phyloP scores from a whole-genome alignment of 1,140 invertebrate genomes.

The Lepidurus couesii region DNA sequence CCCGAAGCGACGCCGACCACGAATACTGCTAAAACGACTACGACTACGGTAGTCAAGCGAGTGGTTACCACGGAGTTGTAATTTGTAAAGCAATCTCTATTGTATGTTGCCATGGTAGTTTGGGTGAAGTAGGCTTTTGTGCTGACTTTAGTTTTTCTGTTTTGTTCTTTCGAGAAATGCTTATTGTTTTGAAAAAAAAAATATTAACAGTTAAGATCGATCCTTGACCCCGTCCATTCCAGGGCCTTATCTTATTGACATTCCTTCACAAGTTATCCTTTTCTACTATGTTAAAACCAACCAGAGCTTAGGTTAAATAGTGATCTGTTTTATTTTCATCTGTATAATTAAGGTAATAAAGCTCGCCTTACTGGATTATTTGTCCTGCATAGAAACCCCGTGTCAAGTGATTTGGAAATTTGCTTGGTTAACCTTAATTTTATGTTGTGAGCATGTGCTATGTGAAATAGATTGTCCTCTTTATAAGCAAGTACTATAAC shows the following conservation, averaged over 20 bases:
- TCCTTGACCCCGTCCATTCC: neutral
- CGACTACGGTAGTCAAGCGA: conserved; percentile 27
- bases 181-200: neutral
- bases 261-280: neutral
- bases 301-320: too few species aligned
- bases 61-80: conserved; percentile 32
- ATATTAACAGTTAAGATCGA: neutral
- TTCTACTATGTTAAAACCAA: too few species aligned
- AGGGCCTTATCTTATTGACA: conserved; percentile 15
- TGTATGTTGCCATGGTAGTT: conserved; percentile 11
- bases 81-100: neutral
- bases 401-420: too few species aligned
- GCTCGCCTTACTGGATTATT: too few species aligned
- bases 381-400: too few species aligned
- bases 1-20: conserved; percentile 59
- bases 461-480: too few species aligned
- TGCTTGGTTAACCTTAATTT: too few species aligned
- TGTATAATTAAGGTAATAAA: too few species aligned
- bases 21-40: conserved; percentile 53
- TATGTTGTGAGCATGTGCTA: too few species aligned
- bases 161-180: neutral
- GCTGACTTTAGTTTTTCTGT: neutral
- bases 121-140: neutral
- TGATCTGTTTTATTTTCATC: too few species aligned
- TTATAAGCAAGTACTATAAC: too few species aligned